Percentiles rank a stretch among this genome's conserved stretches.
Conservation (phyloP, 2,113 vertebrate species). For the Oreocharis arfaki region DNA sequence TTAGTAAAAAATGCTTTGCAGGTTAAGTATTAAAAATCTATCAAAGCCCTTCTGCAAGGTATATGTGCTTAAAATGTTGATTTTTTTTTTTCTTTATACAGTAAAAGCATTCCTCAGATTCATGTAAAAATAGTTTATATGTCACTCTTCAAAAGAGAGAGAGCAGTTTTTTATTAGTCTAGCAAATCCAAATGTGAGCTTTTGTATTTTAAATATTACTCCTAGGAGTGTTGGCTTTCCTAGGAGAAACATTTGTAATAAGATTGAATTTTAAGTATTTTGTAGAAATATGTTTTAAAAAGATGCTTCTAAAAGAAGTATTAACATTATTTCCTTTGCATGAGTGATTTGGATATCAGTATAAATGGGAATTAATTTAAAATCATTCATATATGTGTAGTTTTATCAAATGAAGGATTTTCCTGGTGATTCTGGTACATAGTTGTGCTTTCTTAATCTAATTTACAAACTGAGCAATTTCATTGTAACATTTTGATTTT, state of each 20-base stretch:
- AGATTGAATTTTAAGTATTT: slow-evolving; percentile 25
- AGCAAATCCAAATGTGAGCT: slow-evolving; percentile 17
- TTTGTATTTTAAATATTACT: slow-evolving; percentile 41
- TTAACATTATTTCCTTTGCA: neutral
- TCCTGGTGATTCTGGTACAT: neutral
- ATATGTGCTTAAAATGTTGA: neutral
- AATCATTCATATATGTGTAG: neutral
- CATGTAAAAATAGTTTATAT: slow-evolving; percentile 15
- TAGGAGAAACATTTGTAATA: slow-evolving; percentile 23
- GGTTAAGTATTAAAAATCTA: neutral
- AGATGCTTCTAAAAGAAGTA: slow-evolving; percentile 4
- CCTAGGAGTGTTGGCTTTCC: slow-evolving; percentile 16
- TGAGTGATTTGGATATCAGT: slow-evolving; percentile 13
- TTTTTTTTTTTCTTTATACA: neutral
- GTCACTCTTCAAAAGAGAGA: slow-evolving; percentile 20
- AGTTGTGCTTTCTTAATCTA: neutral
- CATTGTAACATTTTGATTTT: slow-evolving; percentile 1
- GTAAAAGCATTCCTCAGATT: slow-evolving; percentile 6
- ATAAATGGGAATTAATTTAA: neutral
- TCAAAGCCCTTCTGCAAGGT: neutral
- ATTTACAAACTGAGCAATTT: neutral
- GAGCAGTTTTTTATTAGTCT: slow-evolving; percentile 3
- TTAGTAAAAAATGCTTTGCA: slow-evolving; percentile 1
- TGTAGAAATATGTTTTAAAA: neutral
- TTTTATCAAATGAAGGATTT: neutral